Base-by-base conservation (phyloP, 2,113 vertebrate genomes). In the Amia ocellicauda region DNA sequence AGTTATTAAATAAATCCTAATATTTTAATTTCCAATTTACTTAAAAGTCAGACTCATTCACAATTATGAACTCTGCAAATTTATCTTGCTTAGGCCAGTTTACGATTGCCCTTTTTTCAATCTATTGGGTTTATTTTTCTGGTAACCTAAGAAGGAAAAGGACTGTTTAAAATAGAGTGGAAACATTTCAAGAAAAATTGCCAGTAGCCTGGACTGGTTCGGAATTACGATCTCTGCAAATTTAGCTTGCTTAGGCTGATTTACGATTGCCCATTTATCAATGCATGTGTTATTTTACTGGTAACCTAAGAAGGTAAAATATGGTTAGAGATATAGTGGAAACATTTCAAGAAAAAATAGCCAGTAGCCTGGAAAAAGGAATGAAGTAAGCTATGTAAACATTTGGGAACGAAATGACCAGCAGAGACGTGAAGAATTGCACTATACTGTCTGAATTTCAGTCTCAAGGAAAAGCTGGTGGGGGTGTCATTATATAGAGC, bases 171-270 rank as follows among this genome's bases (percentile, higher is more conserved):
- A 11, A 5, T 36, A 58, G n/a, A 83, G 76, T 82, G 83, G 83
- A 87, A 86, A 83, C 69, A 83, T 81, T 78, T 71, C 58, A 68
- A 75, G 78, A 60, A 65, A 17, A 17, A 27, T 27, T 41, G 60
- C 28, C 22, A 23, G 20, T 11, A 70, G 42, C 56, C 51, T 68
- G 62, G 61, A 77, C 74, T 75, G 73, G 78, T 83, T 80, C 82
- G 73, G 69, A 80, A 83, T 79, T 71, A 75, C 70, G 73, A 79
- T 80, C 77, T 79, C 78, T 70, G 72, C 5, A 80, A 82, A 88
- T 86, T 82, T 85, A 85, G 82, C 79, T 78, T 80, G 77, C 81
- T 83, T 81, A 83, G 77, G 79, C 75, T 73, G 73, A 74, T 78
- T 84, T 84, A 84, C 82, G 75, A 82, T 81, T 80, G 75, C 77